These are phyloP conservation scores for Eurytoma californica DNA, from an alignment of 2,888 invertebrate genomes.

Conservation along the genomic window DNA sequence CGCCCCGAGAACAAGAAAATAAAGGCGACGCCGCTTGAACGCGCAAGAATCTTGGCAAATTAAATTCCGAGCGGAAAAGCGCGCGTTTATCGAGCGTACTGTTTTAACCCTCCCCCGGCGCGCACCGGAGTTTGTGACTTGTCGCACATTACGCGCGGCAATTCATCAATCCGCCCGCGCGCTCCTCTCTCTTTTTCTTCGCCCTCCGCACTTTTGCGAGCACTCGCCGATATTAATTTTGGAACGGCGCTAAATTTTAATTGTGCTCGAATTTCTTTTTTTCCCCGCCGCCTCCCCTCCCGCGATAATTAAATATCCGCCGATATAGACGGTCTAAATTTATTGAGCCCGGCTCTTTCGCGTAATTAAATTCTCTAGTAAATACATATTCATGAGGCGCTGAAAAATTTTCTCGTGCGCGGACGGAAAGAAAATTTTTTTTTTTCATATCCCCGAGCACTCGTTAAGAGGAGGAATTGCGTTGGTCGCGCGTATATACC, in stretches of 20 bases:
- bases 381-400: too few species aligned
- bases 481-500: not conserved
- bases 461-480: too few species aligned
- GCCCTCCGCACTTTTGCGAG: not conserved
- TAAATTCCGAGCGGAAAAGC: slow-evolving; percentile 28
- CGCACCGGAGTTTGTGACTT: not conserved
- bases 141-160: not conserved
- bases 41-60: slow-evolving; percentile 44
- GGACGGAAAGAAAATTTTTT: too few species aligned
- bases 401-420: too few species aligned
- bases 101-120: slow-evolving; percentile 3
- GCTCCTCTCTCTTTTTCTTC: not conserved
- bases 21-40: slow-evolving; percentile 1
- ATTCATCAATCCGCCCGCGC: slow-evolving; percentile 19
- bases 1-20: not conserved
- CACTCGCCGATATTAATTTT: slow-evolving; percentile 18
- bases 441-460: too few species aligned
- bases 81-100: slow-evolving; percentile 19
- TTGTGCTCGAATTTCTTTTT: too few species aligned
- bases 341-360: too few species aligned
- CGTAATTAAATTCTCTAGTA: too few species aligned
- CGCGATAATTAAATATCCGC: too few species aligned
- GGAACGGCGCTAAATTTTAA: not conserved
- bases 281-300: too few species aligned
- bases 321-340: too few species aligned